Evolutionary conservation across 2,888 invertebrate species (phyloP).

Genomic region (Holacanthella duospinosa): DNA sequence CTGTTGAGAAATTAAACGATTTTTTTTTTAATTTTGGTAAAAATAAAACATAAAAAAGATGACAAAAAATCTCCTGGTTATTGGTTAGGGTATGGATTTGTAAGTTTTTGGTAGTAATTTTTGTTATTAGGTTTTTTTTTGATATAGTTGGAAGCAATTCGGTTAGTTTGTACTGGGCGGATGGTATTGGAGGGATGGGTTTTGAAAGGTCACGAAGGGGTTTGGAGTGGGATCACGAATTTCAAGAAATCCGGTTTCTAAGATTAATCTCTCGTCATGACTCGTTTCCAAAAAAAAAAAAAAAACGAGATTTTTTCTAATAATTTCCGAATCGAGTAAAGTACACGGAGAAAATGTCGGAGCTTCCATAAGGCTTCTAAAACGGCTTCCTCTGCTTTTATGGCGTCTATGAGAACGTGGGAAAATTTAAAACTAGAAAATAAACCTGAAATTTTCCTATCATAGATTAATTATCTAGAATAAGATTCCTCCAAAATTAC

Average conservation of each 20-base stretch:
- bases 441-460: background rate
- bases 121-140: background rate
- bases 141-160: too few relatives aligned
- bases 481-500: background rate
- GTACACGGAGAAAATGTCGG: background rate
- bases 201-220: slow-evolving; percentile 1
- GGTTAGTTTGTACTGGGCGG: too few relatives aligned
- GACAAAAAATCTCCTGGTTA: too few relatives aligned
- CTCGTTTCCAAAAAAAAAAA: background rate
- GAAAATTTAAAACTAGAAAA: background rate
- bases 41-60: background rate
- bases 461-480: background rate
- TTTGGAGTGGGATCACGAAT: background rate
- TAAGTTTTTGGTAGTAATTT: too few relatives aligned
- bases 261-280: background rate
- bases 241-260: background rate
- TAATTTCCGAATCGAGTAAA: slow-evolving; percentile 1
- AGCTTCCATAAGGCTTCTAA: background rate
- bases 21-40: background rate
- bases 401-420: too few relatives aligned
- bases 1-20: background rate
- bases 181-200: too few relatives aligned
- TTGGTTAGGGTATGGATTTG: too few relatives aligned
- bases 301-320: too few relatives aligned
- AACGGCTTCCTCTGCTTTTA: too few relatives aligned